These are phyloP conservation scores for Cephus sareptanus DNA, from an alignment of 2,888 invertebrate species.

Conservation along the genomic window DNA sequence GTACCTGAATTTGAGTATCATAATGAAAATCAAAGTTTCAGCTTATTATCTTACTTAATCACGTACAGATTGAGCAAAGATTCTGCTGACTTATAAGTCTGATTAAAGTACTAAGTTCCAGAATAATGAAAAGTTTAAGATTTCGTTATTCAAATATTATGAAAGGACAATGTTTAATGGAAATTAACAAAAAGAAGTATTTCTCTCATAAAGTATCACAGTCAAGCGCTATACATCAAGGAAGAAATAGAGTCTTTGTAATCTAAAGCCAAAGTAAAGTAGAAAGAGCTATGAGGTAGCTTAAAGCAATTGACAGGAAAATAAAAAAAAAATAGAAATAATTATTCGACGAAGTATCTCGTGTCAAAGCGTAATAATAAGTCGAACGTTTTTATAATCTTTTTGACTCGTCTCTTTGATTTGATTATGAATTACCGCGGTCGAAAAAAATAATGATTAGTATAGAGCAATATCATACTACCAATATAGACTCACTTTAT, in stretches of 20 bases:
- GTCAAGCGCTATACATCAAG: neutral
- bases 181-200: neutral
- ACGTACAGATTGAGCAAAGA: neutral
- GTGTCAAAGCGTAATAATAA: neutral
- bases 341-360: neutral
- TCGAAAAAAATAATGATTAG: neutral
- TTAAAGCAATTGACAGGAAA: neutral
- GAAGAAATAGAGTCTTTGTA: neutral
- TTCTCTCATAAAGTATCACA: neutral
- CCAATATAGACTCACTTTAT: neutral
- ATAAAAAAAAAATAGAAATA: neutral
- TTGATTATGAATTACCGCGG: neutral
- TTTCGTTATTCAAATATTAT: neutral
- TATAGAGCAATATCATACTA: neutral
- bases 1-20: neutral
- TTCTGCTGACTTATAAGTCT: neutral
- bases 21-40: neutral
- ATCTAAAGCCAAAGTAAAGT: neutral
- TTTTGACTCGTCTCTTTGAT: neutral
- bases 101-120: neutral
- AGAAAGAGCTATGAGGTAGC: neutral
- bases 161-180: neutral
- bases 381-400: neutral
- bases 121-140: neutral
- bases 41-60: neutral